These are phyloP conservation scores for Trichechus manatus DNA, from an alignment of 2,113 vertebrate species.

Conservation along the genomic window DNA sequence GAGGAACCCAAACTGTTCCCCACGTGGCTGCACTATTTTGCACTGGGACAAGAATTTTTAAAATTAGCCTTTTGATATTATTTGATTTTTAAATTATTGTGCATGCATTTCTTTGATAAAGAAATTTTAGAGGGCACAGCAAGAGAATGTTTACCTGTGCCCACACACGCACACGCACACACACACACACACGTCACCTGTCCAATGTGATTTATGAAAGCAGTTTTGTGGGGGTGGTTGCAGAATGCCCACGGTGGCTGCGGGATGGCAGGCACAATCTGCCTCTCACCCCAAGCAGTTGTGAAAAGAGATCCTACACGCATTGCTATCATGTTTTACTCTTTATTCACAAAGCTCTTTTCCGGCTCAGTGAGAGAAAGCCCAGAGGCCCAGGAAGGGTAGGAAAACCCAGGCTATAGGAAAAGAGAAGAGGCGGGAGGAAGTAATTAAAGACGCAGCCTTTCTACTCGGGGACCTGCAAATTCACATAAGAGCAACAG, in stretches of 20 bases:
- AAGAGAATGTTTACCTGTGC: neutral
- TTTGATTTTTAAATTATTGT: neutral
- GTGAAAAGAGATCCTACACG: neutral
- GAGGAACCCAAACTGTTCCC: neutral
- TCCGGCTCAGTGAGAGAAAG: neutral
- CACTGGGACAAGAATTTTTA: neutral
- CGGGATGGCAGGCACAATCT: rapidly evolving
- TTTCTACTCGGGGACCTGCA: constrained; percentile 24
- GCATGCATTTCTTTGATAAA: neutral
- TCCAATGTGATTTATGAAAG: neutral
- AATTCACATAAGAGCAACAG: constrained; percentile 19
- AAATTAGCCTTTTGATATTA: neutral
- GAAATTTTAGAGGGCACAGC: neutral
- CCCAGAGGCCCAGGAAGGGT: neutral
- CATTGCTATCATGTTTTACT: neutral
- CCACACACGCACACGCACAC: too few species aligned
- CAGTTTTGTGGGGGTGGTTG: neutral
- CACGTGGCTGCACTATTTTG: neutral
- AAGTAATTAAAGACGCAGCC: neutral
- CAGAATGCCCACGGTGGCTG: neutral
- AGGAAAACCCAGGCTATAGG: neutral
- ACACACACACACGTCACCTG: neutral
- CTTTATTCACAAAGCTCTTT: neutral
- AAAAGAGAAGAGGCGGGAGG: neutral
- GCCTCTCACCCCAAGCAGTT: neutral